Base-by-base conservation (phyloP, 1,140 invertebrate genomes). In the Atta cephalotes region DNA sequence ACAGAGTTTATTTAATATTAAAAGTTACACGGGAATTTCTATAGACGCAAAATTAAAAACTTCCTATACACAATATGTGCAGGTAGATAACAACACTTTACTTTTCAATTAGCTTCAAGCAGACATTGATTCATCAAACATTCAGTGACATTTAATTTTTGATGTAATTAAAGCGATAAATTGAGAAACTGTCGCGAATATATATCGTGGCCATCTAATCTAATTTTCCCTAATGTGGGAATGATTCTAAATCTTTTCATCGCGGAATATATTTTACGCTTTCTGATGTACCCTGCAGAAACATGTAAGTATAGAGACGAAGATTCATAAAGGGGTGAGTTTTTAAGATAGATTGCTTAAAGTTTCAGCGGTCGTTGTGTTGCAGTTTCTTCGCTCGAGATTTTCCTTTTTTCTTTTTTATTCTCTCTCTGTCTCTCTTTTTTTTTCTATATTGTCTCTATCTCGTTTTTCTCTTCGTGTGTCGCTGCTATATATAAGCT, bases 281-380 rank as follows among this genome's bases (percentile, higher is more conserved):
- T 74, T 62, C 25, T 35, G 80, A 62, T 84, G 51, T 58, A 56
- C 49, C 16, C 25, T 60, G 18, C 68, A 80, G 84, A 80, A 68
- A 28, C 76, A 35, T n/a, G 31, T 31, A 31, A 3, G 9, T 78
- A 39, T 39, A 78, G 7, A 81, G n/a, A n/a, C 56, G 10, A 62
- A 86, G 76, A 86, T 49, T 18, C 82, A 74, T 56, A 14, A 85
- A 79, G 53, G 35, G 80, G 18, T 49, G 77, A 76, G 81, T 68
- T 70, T 51, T n/a, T 86, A 51, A 87, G 86, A 87, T 87, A 85
- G 60, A 87, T 87, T 85, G 86, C 70, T 85, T 77, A 85, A 85
- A 87, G 86, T 87, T 86, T 87, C 51, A 87, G 62, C 81, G 80
- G 21, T 86, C 58, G 68, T 85, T 18, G 65, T 66, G 28, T 71